These are phyloP conservation scores for Aplidium turbinatum DNA, from an alignment of 23 tunicate genomes.

Conservation along the genomic window DNA sequence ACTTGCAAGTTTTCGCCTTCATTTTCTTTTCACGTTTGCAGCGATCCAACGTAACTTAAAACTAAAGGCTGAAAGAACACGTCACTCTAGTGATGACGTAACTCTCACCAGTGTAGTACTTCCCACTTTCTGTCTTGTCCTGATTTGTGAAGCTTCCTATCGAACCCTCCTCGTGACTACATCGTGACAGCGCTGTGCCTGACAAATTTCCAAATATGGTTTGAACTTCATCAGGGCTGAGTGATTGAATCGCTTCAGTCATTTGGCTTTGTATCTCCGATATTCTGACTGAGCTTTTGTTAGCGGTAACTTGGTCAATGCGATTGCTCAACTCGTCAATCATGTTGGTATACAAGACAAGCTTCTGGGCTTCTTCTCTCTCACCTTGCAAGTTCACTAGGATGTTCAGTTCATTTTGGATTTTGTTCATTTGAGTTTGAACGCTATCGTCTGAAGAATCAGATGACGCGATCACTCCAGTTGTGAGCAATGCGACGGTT, in stretches of 20 bases:
- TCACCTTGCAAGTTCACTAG: too few relatives aligned
- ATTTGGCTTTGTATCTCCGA: neutral
- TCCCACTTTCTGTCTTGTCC: conserved; percentile 58
- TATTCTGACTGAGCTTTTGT: neutral
- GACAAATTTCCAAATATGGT: conserved; percentile 2
- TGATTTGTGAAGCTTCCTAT: conserved; percentile 63
- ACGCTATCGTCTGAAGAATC: too few relatives aligned
- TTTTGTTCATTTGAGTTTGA: too few relatives aligned
- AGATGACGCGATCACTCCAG: conserved; percentile 6
- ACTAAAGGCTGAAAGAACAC: conserved; percentile 57
- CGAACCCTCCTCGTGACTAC: conserved; percentile 52
- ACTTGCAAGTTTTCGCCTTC: conserved; percentile 14
- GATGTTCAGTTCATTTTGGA: too few relatives aligned
- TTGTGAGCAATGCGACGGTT: neutral
- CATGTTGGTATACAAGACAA: too few relatives aligned
- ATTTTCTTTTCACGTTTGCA: conserved; percentile 20
- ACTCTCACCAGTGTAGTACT: conserved; percentile 80
- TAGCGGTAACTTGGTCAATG: too few relatives aligned
- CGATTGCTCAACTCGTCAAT: too few relatives aligned
- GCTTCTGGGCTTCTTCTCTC: too few relatives aligned
- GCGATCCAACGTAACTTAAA: conserved; percentile 53
- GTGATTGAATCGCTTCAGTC: neutral
- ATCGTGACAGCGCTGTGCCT: conserved; percentile 8
- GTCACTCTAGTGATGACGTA: conserved; percentile 73
- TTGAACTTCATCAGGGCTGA: conserved; percentile 1